These are phyloP conservation scores for Apus apus DNA, from an alignment of 2,113 vertebrate genomes.

Conservation along the genomic window DNA sequence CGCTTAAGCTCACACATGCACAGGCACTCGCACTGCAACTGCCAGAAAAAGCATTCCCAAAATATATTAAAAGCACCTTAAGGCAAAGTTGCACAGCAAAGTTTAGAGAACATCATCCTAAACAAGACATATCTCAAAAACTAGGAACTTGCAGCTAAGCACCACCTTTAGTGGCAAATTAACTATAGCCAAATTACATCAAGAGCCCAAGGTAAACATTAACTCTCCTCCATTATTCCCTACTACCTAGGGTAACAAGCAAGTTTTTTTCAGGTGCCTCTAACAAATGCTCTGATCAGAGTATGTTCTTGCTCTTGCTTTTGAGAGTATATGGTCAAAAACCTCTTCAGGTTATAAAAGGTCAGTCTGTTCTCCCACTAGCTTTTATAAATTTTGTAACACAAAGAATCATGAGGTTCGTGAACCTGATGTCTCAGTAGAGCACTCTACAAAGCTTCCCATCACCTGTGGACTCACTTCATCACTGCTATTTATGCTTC, in stretches of 20 bases:
- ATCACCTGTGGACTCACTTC: background rate
- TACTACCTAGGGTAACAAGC: background rate
- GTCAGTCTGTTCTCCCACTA: background rate
- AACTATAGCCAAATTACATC: background rate
- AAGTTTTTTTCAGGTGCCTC: background rate
- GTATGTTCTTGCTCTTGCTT: background rate
- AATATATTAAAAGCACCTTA: background rate
- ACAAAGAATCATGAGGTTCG: fast-evolving
- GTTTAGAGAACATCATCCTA: background rate
- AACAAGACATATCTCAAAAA: background rate
- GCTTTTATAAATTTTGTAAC: background rate
- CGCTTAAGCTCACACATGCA: background rate
- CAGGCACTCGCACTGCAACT: background rate
- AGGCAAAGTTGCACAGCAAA: background rate
- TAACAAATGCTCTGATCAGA: background rate
- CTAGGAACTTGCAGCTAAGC: background rate
- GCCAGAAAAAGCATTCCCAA: background rate
- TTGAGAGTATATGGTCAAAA: background rate
- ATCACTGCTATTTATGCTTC: background rate
- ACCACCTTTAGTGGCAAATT: background rate
- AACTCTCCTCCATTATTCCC: background rate
- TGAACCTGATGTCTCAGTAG: background rate
- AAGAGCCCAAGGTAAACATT: background rate
- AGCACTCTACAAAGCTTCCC: background rate
- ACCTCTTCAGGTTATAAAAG: background rate